Evolutionary conservation across 1,140 invertebrate species (phyloP).

Genomic region (Dendrolimus punctatus): DNA sequence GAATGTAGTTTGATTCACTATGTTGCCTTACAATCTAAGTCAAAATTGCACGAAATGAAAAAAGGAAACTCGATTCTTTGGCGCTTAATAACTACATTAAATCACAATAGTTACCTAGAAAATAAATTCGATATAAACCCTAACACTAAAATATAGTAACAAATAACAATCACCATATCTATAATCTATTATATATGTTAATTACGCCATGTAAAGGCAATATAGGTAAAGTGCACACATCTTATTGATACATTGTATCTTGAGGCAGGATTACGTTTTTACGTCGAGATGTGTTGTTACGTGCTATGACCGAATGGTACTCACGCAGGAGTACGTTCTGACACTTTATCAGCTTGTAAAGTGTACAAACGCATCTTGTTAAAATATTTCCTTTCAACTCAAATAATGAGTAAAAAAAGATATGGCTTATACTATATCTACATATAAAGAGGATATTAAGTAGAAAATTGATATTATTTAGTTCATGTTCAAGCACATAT

Average conservation of each 20-base stretch:
- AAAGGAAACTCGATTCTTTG: slow-evolving; percentile 56
- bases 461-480: no score
- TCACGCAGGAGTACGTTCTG: no score
- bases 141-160: slow-evolving; percentile 14
- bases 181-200: slow-evolving; percentile 26
- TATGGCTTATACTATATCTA: no score
- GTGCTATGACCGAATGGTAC: no score
- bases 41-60: slow-evolving; percentile 56
- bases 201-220: slow-evolving; percentile 20
- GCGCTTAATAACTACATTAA: slow-evolving; percentile 47
- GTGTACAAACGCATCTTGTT: no score
- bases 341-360: no score
- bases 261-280: no score
- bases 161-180: slow-evolving; percentile 23
- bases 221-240: slow-evolving; percentile 28
- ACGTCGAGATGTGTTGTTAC: no score
- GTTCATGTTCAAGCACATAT: no score
- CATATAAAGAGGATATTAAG: no score
- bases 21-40: slow-evolving; percentile 36
- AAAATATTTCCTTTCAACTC: no score
- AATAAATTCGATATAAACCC: slow-evolving; percentile 48
- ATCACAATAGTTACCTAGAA: slow-evolving; percentile 47
- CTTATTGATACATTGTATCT: slow-evolving; percentile 6
- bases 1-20: slow-evolving; percentile 20
- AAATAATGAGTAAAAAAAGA: no score